These are phyloP conservation scores for Echiichthys vipera DNA, from an alignment of 2,797 vertebrate genomes.

Conservation along the genomic window DNA sequence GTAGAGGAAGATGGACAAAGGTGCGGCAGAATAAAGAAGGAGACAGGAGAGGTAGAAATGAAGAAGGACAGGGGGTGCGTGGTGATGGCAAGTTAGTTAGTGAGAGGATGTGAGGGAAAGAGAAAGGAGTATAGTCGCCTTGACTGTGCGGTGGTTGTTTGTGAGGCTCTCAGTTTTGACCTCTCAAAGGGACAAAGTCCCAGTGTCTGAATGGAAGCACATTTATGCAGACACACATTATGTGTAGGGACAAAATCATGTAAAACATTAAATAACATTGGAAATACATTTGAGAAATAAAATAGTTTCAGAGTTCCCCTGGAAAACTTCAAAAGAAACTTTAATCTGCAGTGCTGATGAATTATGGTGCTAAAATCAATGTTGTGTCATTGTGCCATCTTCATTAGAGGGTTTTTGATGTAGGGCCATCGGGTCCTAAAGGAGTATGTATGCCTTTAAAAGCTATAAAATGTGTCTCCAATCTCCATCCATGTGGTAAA, in stretches of 20 bases:
- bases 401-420: constrained; percentile 67
- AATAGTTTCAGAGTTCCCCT: constrained; percentile 18
- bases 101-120: constrained; percentile 15
- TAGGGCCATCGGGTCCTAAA: constrained; percentile 52
- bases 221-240: background rate
- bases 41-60: constrained; percentile 64
- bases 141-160: constrained; percentile 58
- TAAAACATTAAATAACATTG: background rate
- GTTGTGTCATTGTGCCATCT: constrained; percentile 62
- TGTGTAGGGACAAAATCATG: background rate
- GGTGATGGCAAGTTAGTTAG: constrained; percentile 42
- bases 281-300: background rate
- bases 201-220: too few species aligned
- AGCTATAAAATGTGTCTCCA: constrained; percentile 74
- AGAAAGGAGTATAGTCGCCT: constrained; percentile 11
- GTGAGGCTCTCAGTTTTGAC: constrained; percentile 63
- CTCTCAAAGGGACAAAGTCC: constrained; percentile 56
- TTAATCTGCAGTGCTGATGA: constrained; percentile 39
- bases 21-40: constrained; percentile 70
- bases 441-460: constrained; percentile 24
- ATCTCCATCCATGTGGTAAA: constrained; percentile 66
- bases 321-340: constrained; percentile 43
- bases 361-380: constrained; percentile 63
- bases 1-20: constrained; percentile 81
- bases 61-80: constrained; percentile 57